Percentiles rank a stretch among this genome's conserved stretches.
Conservation (phyloP, 2,113 vertebrate genomes). For the Heterotilapia buettikoferi region DNA sequence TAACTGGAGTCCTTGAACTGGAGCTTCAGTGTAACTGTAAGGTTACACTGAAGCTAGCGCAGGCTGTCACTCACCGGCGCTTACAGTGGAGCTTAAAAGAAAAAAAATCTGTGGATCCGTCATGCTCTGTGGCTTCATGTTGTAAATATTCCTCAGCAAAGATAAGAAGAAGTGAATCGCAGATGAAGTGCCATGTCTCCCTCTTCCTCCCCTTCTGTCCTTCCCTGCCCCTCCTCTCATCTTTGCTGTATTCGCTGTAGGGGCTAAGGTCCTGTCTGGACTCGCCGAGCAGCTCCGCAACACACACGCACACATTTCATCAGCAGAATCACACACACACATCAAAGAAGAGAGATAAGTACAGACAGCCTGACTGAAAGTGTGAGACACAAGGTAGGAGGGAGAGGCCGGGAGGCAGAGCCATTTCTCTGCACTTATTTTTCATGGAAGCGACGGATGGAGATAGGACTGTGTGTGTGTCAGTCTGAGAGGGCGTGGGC, state of each 20-base stretch:
- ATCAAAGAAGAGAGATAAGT: conserved; percentile 26
- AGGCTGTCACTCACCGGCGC: background rate
- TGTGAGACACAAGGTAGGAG: conserved; percentile 26
- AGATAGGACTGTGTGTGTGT: background rate
- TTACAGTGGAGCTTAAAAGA: background rate
- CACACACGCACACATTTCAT: background rate
- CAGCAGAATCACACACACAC: conserved; percentile 7
- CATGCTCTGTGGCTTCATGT: background rate
- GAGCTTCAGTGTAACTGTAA: background rate
- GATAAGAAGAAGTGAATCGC: background rate
- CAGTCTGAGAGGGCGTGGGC: background rate
- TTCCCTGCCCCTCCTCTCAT: background rate
- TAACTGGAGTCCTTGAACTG: background rate
- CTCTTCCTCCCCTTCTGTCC: background rate
- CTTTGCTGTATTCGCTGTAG: conserved; percentile 4
- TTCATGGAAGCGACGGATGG: conserved; percentile 1
- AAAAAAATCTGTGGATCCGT: background rate
- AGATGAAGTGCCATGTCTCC: background rate
- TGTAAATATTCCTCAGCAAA: background rate
- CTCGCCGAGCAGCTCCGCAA: background rate
- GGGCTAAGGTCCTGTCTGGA: conserved; percentile 19
- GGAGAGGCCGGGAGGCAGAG: conserved; percentile 1
- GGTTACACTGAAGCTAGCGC: background rate
- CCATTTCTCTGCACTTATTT: conserved; percentile 5
- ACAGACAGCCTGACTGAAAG: conserved; percentile 4